Conservation (phyloP, 2,113 vertebrate species). For the Neolamprologus kungweensis region DNA sequence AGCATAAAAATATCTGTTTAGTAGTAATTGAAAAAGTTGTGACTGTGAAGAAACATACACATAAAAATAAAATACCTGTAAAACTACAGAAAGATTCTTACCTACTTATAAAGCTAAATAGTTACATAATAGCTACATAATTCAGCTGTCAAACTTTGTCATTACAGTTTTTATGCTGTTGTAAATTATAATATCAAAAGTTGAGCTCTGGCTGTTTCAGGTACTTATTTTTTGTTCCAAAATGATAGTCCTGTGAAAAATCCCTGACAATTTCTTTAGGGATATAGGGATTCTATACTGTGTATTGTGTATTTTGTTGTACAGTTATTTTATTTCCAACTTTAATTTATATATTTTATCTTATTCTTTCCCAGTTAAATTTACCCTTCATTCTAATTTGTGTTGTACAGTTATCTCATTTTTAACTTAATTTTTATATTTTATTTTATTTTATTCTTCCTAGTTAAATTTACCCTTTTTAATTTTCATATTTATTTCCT, state of each 20-base stretch:
- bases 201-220: neutral
- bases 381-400: too few species aligned
- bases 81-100: neutral
- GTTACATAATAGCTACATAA: neutral
- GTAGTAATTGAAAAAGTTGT: neutral
- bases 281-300: too few species aligned
- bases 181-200: neutral
- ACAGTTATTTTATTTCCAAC: too few species aligned
- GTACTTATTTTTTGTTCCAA: neutral
- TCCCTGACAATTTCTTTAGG: accelerated
- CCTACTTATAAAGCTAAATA: neutral
- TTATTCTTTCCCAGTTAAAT: too few species aligned
- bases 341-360: too few species aligned
- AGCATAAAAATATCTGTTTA: neutral
- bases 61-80: neutral
- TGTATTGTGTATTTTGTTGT: too few species aligned
- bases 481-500: too few species aligned
- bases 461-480: too few species aligned
- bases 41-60: accelerated
- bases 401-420: too few species aligned
- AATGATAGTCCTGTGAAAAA: neutral
- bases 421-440: too few species aligned
- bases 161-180: neutral
- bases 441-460: too few species aligned
- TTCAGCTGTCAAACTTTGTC: neutral